Evolutionary conservation across 2,113 vertebrate species (phyloP).

Genomic region (Gadus macrocephalus): DNA sequence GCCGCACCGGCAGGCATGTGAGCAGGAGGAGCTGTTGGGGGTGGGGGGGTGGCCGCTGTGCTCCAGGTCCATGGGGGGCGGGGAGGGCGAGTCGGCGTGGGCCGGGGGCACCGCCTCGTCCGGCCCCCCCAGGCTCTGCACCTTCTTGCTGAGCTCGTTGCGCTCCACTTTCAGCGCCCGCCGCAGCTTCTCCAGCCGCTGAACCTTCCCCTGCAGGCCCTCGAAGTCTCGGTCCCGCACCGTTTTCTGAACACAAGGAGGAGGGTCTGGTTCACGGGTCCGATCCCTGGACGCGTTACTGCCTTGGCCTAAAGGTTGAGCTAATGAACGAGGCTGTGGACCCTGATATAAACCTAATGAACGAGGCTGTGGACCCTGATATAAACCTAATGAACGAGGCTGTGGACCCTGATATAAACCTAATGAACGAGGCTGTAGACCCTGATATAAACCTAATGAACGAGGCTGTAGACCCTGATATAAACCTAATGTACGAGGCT

Average conservation of each 20-base stretch:
- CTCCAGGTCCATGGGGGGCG: slow-evolving; percentile 44
- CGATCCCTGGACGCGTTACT: too few species aligned
- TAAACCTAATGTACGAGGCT: too few species aligned
- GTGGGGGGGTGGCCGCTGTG: slow-evolving; percentile 11
- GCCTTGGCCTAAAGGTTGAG: too few species aligned
- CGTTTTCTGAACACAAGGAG: slow-evolving; percentile 78
- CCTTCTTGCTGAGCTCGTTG: slow-evolving; percentile 95
- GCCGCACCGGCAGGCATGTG: slow-evolving; percentile 50
- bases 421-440: too few species aligned
- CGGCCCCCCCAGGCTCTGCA: slow-evolving; percentile 79
- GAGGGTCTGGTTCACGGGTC: neutral
- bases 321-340: too few species aligned
- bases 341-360: too few species aligned
- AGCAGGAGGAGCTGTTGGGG: slow-evolving; percentile 30
- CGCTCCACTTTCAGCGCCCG: slow-evolving; percentile 91
- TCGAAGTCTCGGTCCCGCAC: slow-evolving; percentile 88
- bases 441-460: too few species aligned
- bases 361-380: too few species aligned
- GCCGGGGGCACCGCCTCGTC: slow-evolving; percentile 11
- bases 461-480: too few species aligned
- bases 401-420: too few species aligned
- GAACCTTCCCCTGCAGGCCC: slow-evolving; percentile 91
- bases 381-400: too few species aligned
- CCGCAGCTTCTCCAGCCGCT: slow-evolving; percentile 91
- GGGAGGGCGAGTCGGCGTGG: slow-evolving; percentile 58